Evolutionary conservation across 2,113 vertebrate species (phyloP), one percentile per base, ranked within the genome.

Genomic region (Lates calcarifer): DNA sequence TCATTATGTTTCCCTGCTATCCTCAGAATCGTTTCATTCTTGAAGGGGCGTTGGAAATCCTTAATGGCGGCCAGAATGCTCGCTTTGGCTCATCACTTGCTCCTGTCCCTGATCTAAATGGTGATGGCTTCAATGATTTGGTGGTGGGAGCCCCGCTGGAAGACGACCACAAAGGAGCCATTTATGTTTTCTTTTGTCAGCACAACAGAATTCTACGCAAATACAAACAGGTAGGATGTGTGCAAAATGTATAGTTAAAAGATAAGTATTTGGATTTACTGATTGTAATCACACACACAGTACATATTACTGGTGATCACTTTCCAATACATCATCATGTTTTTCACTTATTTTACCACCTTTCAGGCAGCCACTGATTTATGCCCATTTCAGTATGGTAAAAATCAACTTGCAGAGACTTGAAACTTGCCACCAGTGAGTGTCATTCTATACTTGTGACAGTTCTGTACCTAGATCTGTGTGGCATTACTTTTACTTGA

Each of bases 71-170:
- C 71, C 97, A 99, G 93, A 98, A 99, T 0, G 95, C 98, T 53
- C 96, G 98, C 0, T 99, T 99, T 0, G 98, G 98, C 4, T 96
- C 97, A 3, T 95, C 97, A 60, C 96, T 99, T 0, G 95, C 96
- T 1, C 95, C 97, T 0, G 96, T 99, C 2, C 96, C 94, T 0
- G 98, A 99, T 81, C 95, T 99, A 79, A 99, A 99, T 18, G 97
- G 98, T 2, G 98, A 99, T 20, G 94, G 95, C 65, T 98, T 96
- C 93, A 97, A 96, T 0, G 98, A 99, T 67, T 87, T 98, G 43
- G 97, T 97, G 22, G 96, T 99, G 0, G 98, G 98, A 4, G 98
- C 98, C 0, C 98, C 98, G 0, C 71, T 99, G 79, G 97, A 99
- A 79, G 97, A 99, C 0, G 94, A 95, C 58, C 97, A 99, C 83